These are phyloP conservation scores for Phenganax subtilis DNA, from an alignment of 92 coral and sea anemone genomes.

Conservation along the genomic window DNA sequence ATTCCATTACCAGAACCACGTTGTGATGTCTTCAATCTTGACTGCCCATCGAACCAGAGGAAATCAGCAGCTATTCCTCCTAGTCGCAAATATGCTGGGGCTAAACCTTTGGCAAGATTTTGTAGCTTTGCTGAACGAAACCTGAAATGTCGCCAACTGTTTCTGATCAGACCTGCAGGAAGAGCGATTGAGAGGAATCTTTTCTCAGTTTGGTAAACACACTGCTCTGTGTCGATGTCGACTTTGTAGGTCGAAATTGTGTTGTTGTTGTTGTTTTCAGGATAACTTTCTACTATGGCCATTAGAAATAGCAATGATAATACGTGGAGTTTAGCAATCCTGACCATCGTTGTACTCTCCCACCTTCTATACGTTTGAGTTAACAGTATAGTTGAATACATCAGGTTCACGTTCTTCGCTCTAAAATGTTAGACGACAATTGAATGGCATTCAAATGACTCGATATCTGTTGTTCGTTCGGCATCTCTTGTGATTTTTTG, in stretches of 20 bases:
- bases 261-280: too few species aligned
- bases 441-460: too few species aligned
- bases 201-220: conserved; percentile 50
- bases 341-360: too few species aligned
- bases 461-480: too few species aligned
- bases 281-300: too few species aligned
- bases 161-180: conserved; percentile 48
- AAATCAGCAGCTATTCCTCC: conserved; percentile 85
- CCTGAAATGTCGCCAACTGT: conserved; percentile 58
- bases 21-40: not conserved
- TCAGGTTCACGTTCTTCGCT: too few species aligned
- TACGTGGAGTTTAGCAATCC: too few species aligned
- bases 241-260: conserved; percentile 22
- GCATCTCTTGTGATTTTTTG: too few species aligned
- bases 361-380: too few species aligned
- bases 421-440: too few species aligned
- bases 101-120: conserved; percentile 67
- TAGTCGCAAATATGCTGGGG: conserved; percentile 69
- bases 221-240: conserved; percentile 40
- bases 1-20: not conserved
- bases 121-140: conserved; percentile 57
- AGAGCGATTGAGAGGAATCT: conserved; percentile 76
- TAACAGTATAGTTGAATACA: too few species aligned
- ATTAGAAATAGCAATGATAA: too few species aligned
- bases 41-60: conserved; percentile 46